These are phyloP conservation scores for Epizoanthus rinbou DNA, from an alignment of 92 coral and sea anemone genomes.

Conservation along the genomic window DNA sequence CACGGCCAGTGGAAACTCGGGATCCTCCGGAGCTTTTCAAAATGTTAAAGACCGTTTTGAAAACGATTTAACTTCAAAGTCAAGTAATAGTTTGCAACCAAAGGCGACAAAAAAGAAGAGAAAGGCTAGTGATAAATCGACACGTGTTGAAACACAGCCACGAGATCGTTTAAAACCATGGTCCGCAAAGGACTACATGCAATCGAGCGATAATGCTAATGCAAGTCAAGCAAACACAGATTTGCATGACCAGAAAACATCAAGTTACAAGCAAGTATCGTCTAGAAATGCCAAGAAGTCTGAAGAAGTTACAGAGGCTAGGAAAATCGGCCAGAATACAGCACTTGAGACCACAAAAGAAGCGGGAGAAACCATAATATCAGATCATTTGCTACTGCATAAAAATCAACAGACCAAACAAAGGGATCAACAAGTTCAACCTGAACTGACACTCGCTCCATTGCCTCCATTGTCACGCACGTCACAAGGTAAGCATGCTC, in stretches of 20 bases:
- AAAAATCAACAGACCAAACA: background rate
- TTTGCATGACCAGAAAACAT: background rate
- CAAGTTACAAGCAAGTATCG: background rate
- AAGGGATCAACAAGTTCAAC: background rate
- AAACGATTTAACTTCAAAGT: no score
- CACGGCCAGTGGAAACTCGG: background rate
- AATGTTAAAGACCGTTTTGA: no score
- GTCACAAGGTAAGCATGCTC: background rate
- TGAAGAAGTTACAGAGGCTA: background rate
- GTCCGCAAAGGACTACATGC: no score
- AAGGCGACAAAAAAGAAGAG: no score
- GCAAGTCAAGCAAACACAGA: no score
- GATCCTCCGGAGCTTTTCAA: no score
- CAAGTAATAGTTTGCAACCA: no score
- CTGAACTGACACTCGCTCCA: background rate
- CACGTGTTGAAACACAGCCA: background rate
- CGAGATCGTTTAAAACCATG: background rate
- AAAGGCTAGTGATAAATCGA: background rate
- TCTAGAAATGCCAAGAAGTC: background rate
- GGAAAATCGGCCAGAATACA: background rate
- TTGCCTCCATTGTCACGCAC: background rate
- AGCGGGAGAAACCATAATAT: background rate
- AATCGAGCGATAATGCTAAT: no score
- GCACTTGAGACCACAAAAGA: background rate
- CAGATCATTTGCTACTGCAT: background rate